Evolutionary conservation across 2,797 vertebrate species (phyloP).

Genomic region (Scyliorhinus canicula): DNA sequence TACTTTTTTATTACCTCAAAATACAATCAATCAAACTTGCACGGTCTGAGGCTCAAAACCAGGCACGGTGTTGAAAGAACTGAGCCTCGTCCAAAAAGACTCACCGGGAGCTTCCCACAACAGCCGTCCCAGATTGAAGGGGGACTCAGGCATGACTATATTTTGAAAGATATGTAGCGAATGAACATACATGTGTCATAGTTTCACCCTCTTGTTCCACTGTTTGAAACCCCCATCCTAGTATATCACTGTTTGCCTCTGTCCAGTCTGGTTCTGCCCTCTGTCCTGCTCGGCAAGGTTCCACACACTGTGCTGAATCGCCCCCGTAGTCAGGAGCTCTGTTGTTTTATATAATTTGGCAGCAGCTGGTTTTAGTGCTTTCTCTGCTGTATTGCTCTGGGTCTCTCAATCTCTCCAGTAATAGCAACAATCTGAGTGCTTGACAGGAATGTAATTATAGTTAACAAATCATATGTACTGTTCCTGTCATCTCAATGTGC

Average conservation of each 20-base stretch:
- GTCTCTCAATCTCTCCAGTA: not conserved
- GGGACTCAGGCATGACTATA: not conserved
- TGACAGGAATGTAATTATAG: not conserved
- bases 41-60: not conserved
- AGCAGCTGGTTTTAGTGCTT: not conserved
- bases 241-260: not conserved
- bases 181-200: not conserved
- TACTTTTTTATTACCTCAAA: not conserved
- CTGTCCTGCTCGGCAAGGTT: not conserved
- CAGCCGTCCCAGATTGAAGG: not conserved
- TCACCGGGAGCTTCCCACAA: too few species aligned
- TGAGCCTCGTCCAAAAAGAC: not conserved
- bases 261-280: not conserved
- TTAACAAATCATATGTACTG: conserved; percentile 10
- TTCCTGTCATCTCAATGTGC: not conserved
- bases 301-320: not conserved
- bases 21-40: not conserved
- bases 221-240: not conserved
- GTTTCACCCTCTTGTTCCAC: not conserved
- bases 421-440: not conserved
- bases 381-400: not conserved
- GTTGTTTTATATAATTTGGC: not conserved
- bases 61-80: not conserved
- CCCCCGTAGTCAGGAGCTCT: not conserved
- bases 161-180: not conserved